A percentile compares a stretch with the other conserved stretches of the same genome.
Conservation (phyloP, 2,113 vertebrate genomes). For the Melanotaenia duboulayi region DNA sequence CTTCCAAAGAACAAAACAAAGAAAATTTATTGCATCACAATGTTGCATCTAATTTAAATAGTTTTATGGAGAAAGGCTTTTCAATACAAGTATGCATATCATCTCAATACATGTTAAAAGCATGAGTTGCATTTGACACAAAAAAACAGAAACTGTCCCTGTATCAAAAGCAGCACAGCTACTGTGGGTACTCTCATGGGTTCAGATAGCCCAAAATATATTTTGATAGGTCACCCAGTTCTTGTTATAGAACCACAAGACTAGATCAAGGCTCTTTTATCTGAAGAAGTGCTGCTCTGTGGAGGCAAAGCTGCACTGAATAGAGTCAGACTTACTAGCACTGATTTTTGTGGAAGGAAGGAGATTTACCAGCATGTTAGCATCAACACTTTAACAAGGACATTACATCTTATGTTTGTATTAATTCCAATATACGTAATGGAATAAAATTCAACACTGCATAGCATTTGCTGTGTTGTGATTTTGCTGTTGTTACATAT, state of each 20-base stretch:
- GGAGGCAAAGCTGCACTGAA: constrained; percentile 11
- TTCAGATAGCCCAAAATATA: constrained; percentile 74
- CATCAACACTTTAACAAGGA: not conserved
- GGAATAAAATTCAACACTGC: not conserved
- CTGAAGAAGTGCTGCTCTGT: constrained; percentile 26
- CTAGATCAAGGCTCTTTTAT: constrained; percentile 46
- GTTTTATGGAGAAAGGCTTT: too few species aligned
- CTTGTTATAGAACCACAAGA: constrained; percentile 57
- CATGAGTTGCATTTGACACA: not conserved
- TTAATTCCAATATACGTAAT: not conserved
- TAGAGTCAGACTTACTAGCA: not conserved
- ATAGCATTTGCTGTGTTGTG: not conserved
- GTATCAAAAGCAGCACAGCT: constrained; percentile 71
- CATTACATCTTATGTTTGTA: not conserved
- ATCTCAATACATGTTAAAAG: not conserved
- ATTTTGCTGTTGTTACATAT: constrained; percentile 10
- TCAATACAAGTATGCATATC: not conserved
- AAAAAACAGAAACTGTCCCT: constrained; percentile 1
- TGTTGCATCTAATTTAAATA: too few species aligned
- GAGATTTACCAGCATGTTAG: not conserved
- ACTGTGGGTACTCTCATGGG: constrained; percentile 52
- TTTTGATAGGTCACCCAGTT: constrained; percentile 79
- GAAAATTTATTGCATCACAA: too few species aligned
- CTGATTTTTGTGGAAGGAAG: constrained; percentile 2
- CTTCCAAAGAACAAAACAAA: not conserved